Conservation (phyloP, 2,797 vertebrate species). For the Fundulus diaphanus region DNA sequence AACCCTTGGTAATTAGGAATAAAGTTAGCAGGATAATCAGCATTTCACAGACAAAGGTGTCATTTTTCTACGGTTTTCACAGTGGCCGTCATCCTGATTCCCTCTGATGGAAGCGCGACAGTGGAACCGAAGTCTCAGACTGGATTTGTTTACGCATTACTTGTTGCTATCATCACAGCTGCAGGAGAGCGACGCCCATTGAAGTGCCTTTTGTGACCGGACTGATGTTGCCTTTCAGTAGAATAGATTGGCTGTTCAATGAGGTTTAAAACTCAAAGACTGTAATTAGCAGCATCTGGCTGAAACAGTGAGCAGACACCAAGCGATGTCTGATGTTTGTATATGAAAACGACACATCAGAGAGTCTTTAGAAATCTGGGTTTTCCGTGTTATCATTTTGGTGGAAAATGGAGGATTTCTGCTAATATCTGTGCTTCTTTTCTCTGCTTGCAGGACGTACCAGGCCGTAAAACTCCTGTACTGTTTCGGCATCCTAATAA, state of each 20-base stretch:
- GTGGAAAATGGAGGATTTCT: not conserved
- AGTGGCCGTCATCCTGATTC: slow-evolving; percentile 1
- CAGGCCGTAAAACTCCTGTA: slow-evolving; percentile 96
- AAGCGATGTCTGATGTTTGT: slow-evolving; percentile 2
- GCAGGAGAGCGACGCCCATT: slow-evolving; percentile 8
- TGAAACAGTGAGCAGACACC: slow-evolving; percentile 2
- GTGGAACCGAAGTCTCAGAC: not conserved
- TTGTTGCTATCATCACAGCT: slow-evolving; percentile 13
- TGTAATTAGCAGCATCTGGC: slow-evolving; percentile 32
- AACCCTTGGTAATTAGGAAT: not conserved
- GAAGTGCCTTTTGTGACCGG: slow-evolving; percentile 2
- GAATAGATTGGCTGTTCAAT: slow-evolving; percentile 38
- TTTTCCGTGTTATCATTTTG: not conserved
- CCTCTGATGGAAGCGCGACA: not conserved
- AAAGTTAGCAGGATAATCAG: slow-evolving; percentile 2
- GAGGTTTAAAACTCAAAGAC: slow-evolving; percentile 36
- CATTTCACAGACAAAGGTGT: not conserved
- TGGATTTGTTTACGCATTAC: slow-evolving; percentile 30
- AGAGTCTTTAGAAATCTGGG: not conserved
- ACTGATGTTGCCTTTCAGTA: slow-evolving; percentile 38
- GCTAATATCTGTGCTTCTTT: not conserved
- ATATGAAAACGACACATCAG: not conserved
- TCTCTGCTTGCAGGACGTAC: slow-evolving; percentile 85
- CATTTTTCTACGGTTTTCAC: not conserved
- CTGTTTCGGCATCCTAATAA: slow-evolving; percentile 94